Percentiles rank a stretch among this genome's conserved stretches.
These are phyloP conservation scores for Aelia acuminata DNA, from an alignment of 2,888 invertebrate genomes.

Conservation along the genomic window DNA sequence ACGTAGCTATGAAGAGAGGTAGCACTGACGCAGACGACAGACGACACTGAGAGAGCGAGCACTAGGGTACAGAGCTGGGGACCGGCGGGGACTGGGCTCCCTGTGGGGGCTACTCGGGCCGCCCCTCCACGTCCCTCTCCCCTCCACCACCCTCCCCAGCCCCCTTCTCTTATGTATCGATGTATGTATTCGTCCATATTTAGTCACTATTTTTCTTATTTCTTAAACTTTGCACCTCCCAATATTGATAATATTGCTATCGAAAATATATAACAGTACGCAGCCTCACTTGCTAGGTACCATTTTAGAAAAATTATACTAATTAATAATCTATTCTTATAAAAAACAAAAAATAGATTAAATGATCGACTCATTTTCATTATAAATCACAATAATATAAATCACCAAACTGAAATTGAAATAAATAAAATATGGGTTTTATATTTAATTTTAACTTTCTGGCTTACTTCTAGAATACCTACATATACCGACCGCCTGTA, in stretches of 20 bases:
- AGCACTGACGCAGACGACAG: conserved; percentile 29
- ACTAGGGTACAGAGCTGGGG: conserved; percentile 58
- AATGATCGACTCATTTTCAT: no score
- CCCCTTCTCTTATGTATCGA: conserved; percentile 65
- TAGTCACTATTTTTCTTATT: conserved; percentile 63
- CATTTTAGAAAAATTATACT: neutral
- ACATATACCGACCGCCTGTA: no score
- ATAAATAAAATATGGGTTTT: no score
- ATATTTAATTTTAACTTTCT: no score
- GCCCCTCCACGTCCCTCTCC: conserved; percentile 52
- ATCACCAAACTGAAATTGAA: no score
- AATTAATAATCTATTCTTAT: no score
- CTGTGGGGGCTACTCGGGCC: conserved; percentile 59
- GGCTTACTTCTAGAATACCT: no score
- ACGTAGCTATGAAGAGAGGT: neutral
- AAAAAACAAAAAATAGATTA: no score
- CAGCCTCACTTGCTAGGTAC: neutral
- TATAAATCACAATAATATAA: no score
- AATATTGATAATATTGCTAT: neutral
- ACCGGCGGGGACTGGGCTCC: conserved; percentile 61
- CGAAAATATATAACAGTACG: neutral
- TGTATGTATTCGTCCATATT: conserved; percentile 67
- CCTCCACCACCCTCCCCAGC: conserved; percentile 48
- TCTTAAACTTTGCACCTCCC: neutral
- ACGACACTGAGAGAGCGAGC: conserved; percentile 57